Base-by-base conservation (phyloP, 2,113 vertebrate genomes). In the Numenius arquata region DNA sequence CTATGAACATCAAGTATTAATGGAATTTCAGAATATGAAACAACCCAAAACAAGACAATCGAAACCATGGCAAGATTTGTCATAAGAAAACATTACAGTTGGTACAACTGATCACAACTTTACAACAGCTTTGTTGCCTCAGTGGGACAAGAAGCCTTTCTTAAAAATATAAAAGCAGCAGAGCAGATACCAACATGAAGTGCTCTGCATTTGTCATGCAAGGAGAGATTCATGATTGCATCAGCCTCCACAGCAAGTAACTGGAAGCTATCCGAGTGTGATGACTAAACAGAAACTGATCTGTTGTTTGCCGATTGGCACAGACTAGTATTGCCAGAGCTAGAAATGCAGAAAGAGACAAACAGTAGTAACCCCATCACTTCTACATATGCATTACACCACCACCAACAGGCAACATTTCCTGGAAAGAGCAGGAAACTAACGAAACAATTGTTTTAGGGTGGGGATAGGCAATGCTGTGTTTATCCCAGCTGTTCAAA, bases 261-360 rank as follows among this genome's bases (percentile, higher is more conserved):
- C 0, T 96, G 91, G 95, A 96, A 95, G 81, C 62, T 59, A 10
- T 86, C 79, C 43, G 1, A 89, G 80, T 66, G 41, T 40, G 55
- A 94, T 95, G 89, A 96, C 94, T 94, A 89, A 87, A 93, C 87
- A 95, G 83, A 92, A 93, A 84, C 66, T 52, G 66, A 92, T 90
- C 80, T 79, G 86, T 89, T 94, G 85, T 86, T 95, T 81, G 70
- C 73, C 1, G 0, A 40, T 17, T 79, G 89, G 89, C 77, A 93
- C 6, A 1, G 3, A 76, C 47, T 2, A 48, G 36, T 26, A 89
- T 62, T 87, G 56, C 86, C 86, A 73, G 71, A 92, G 32, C 56
- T 38, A 52, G 56, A 58, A 90, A 61, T 21, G 52, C 55, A 90
- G 36, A 65, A 66, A 26, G 67, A 84, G 61, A 61, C 56, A 90